Evolutionary conservation across 2,113 vertebrate genomes (phyloP), one percentile per base, ranked within the genome.

Genomic region (Paracyprichromis sp.): DNA sequence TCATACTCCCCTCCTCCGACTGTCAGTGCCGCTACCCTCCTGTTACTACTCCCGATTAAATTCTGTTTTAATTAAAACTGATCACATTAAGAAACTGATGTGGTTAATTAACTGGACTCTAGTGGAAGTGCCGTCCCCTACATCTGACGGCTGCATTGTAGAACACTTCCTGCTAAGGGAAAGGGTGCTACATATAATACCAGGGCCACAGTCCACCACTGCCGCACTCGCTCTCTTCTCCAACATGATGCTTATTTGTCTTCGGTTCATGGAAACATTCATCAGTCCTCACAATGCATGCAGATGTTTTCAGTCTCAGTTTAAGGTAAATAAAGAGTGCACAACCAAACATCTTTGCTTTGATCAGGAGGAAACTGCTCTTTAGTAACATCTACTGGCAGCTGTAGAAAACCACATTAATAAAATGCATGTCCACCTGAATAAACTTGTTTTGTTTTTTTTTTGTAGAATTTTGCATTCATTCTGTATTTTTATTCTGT

Each of bases 51-150:
- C 97, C 97, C 96, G 97, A 98, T 98, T 99, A 98, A 98, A 98
- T 98, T 98, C 97, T 95, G 94, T 98, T 94, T 98, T 99, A 98
- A 99, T 99, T 99, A 98, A 98, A 99, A 99, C 98, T 98, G 97
- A 99, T 99, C 98, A 98, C 97, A 97, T 98, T 98, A 98, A 98
- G 98, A 98, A 98, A 97, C 97, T 98, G 98, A 98, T 98, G 98
- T 98, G 97, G 96, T 98, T 98, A 98, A 99, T 99, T 98, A 98
- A 98, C 97, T 98, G 97, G 97, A 98, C 97, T 98, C 97, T 96
- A 97, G 95, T 92, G 97, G 95, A 92, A 97, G 97, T 96, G 96
- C 95, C 91, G 97, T 97, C 97, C 97, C 95, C 96, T 94, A 97
- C 96, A 96, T 97, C 97, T 97, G 96, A 97, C 96, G 96, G 96